Conservation (phyloP, 1,140 invertebrate species). For the Polypedilum pembai region DNA sequence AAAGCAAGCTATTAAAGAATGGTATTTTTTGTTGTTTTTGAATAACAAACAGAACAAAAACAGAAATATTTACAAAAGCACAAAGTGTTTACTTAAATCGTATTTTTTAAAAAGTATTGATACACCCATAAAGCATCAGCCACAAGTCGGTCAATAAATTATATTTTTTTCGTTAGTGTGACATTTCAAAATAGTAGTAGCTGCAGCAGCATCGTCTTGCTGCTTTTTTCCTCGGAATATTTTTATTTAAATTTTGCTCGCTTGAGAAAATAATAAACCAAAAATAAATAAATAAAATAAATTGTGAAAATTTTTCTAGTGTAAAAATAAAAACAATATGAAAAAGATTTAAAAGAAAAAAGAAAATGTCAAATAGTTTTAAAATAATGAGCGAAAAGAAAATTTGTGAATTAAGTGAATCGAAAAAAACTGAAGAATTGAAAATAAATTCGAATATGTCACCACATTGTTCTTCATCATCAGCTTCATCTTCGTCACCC, state of each 20-base stretch:
- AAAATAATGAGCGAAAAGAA: neutral
- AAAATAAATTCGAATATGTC: neutral
- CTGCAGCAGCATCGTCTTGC: neutral
- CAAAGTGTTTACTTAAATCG: slow-evolving; percentile 14
- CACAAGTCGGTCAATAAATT: neutral
- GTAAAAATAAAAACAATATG: neutral
- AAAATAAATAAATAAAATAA: neutral
- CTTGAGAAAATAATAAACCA: neutral
- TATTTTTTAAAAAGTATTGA: neutral
- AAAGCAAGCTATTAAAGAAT: neutral
- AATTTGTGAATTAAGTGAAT: neutral
- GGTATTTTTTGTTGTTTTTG: neutral
- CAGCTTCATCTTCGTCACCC: neutral
- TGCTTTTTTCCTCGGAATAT: neutral
- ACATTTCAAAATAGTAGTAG: slow-evolving; percentile 20
- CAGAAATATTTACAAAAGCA: neutral
- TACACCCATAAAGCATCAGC: neutral
- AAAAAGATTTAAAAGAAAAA: neutral
- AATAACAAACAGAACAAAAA: neutral
- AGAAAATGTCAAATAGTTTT: neutral
- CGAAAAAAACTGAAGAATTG: neutral
- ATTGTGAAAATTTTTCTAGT: neutral
- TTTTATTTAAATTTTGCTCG: neutral
- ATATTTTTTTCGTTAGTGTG: neutral
- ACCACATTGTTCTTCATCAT: neutral